These are phyloP conservation scores for Sceloporus tristichus DNA, from an alignment of 2,113 vertebrate genomes.

Conservation along the genomic window DNA sequence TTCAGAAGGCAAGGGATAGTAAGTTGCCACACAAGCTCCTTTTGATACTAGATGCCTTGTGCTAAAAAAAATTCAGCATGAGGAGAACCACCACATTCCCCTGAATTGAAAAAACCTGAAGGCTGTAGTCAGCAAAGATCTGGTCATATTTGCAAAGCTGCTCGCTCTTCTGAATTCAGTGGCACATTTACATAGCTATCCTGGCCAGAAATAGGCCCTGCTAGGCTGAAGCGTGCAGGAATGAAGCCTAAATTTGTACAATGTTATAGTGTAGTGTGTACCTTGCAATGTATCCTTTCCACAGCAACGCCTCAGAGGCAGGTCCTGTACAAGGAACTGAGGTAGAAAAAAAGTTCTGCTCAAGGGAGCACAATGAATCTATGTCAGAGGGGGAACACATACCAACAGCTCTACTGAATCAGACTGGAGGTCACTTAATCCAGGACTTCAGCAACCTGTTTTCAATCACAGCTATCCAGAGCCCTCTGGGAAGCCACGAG, in stretches of 20 bases:
- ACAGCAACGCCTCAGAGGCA: background rate
- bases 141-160: background rate
- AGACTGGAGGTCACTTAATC: too few species aligned
- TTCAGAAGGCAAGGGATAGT: background rate
- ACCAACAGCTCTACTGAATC: background rate
- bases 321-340: background rate
- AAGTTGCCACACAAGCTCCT: background rate
- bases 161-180: background rate
- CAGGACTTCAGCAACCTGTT: background rate
- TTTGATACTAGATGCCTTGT: constrained; percentile 5
- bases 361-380: background rate
- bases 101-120: background rate
- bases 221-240: background rate
- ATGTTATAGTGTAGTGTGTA: background rate
- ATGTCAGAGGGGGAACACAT: background rate
- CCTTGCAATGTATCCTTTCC: background rate
- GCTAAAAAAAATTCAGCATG: background rate
- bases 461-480: background rate
- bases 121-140: background rate
- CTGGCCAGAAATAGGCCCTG: background rate
- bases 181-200: background rate
- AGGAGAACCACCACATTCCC: background rate
- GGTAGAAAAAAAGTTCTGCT: background rate
- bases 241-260: background rate
- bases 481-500: background rate